Conservation (phyloP, 2,797 vertebrate species). For the Bufotes viridis region DNA sequence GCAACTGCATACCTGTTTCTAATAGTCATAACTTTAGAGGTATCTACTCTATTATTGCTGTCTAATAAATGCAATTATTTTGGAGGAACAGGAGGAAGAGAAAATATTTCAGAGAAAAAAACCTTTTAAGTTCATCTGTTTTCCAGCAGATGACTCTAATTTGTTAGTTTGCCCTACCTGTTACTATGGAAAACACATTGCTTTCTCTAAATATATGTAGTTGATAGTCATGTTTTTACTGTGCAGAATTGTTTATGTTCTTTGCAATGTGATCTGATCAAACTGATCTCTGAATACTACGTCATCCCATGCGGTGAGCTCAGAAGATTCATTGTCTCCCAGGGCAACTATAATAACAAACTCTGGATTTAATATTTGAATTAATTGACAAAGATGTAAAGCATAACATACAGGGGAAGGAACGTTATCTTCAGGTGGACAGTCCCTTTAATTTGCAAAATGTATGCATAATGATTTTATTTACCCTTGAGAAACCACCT, state of each 20-base stretch:
- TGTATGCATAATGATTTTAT: not conserved
- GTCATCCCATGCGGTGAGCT: not conserved
- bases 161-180: not conserved
- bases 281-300: conserved; percentile 1
- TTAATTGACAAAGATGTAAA: not conserved
- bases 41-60: not conserved
- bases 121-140: not conserved
- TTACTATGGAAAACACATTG: not conserved
- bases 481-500: not conserved
- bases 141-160: conserved; percentile 10
- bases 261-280: conserved; percentile 16
- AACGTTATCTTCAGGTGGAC: conserved; percentile 10
- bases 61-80: not conserved
- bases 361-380: not conserved
- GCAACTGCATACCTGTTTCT: too few species aligned
- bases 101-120: not conserved
- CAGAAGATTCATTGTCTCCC: not conserved
- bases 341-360: conserved; percentile 5
- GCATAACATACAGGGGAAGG: not conserved
- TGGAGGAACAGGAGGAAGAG: not conserved
- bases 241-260: not conserved
- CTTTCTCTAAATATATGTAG: not conserved
- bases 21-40: not conserved
- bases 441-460: not conserved
- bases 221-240: conserved; percentile 8